Conservation (phyloP, 1,140 invertebrate genomes). For the Papilio helenus region DNA sequence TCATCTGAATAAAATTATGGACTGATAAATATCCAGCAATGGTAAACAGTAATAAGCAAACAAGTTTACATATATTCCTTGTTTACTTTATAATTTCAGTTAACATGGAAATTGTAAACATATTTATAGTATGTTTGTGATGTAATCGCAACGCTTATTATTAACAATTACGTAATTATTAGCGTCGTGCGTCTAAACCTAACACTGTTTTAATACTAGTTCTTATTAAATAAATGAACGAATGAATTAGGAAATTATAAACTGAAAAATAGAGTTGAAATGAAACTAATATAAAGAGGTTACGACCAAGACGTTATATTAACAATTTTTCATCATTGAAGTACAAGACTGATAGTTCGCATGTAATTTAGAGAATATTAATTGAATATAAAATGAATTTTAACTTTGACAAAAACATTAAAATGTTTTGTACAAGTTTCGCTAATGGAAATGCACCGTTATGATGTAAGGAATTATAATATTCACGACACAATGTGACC, state of each 20-base stretch:
- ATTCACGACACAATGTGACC: constrained; percentile 6
- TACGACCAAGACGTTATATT: too few relatives aligned
- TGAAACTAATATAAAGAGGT: too few relatives aligned
- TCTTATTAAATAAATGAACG: not conserved
- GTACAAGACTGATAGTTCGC: too few relatives aligned
- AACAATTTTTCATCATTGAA: too few relatives aligned
- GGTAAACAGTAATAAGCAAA: not conserved
- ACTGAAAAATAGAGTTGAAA: too few relatives aligned
- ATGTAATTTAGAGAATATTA: too few relatives aligned
- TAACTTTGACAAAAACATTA: too few relatives aligned
- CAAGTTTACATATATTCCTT: not conserved
- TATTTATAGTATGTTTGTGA: not conserved
- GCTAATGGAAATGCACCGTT: too few relatives aligned
- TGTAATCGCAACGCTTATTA: not conserved
- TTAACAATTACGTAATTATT: not conserved
- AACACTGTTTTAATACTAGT: not conserved
- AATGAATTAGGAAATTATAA: too few relatives aligned
- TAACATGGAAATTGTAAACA: constrained; percentile 8
- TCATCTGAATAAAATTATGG: too few relatives aligned
- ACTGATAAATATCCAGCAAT: not conserved
- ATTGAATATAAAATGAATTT: too few relatives aligned
- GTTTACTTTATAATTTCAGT: constrained; percentile 4
- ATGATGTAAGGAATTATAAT: not conserved
- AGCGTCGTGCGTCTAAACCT: not conserved
- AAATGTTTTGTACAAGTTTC: too few relatives aligned